Evolutionary conservation across 1,140 invertebrate genomes (phyloP).

Genomic region (Sminthurides bifidus): DNA sequence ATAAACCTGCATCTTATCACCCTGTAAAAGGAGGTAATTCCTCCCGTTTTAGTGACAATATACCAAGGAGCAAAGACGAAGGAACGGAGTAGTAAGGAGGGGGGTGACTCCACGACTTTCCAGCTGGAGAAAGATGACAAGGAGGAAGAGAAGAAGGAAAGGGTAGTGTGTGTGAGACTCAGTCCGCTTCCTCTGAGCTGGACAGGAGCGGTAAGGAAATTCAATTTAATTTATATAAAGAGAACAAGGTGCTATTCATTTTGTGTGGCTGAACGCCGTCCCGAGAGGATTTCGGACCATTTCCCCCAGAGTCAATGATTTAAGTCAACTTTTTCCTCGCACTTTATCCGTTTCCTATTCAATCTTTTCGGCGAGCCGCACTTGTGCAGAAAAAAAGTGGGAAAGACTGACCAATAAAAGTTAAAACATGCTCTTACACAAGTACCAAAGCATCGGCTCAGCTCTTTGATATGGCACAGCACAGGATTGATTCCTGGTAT

Average conservation of each 20-base stretch:
- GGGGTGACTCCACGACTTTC: not conserved
- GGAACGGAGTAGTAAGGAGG: not conserved
- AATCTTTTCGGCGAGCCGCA: too few relatives aligned
- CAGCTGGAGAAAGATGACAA: not conserved
- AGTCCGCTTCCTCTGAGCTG: too few relatives aligned
- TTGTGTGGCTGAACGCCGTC: slow-evolving; percentile 21
- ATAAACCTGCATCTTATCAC: too few relatives aligned
- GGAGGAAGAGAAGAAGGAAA: too few relatives aligned
- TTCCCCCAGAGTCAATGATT: too few relatives aligned
- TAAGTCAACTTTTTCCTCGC: slow-evolving; percentile 23
- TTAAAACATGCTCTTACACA: slow-evolving; percentile 30
- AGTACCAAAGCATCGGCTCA: too few relatives aligned
- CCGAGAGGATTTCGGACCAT: slow-evolving; percentile 21
- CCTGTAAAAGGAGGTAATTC: not conserved
- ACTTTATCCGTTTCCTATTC: too few relatives aligned
- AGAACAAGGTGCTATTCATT: slow-evolving; percentile 33
- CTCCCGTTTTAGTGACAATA: slow-evolving; percentile 6
- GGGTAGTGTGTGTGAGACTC: too few relatives aligned
- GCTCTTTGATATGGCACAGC: too few relatives aligned
- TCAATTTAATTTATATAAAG: slow-evolving; percentile 34
- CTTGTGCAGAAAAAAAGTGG: too few relatives aligned
- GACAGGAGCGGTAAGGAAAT: slow-evolving; percentile 29
- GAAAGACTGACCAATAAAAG: slow-evolving; percentile 30
- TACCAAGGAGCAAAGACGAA: not conserved
- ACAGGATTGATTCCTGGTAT: not conserved